A percentile compares a stretch with the other conserved stretches of the same genome.
phyloP scores from a whole-genome alignment of 2,888 invertebrate species.

The Calameuta filiformis region DNA sequence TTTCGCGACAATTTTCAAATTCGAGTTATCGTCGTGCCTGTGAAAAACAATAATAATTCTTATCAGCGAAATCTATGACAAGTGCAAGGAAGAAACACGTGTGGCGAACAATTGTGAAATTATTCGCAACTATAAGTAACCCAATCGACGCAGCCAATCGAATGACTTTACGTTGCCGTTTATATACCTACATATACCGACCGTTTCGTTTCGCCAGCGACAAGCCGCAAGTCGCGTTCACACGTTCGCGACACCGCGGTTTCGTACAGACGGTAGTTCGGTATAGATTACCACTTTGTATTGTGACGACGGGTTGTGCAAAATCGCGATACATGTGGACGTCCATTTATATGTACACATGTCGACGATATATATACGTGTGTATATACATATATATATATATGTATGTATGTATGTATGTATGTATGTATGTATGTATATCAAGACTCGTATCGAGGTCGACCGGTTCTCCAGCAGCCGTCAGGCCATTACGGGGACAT shows the following conservation, averaged over 20 bases:
- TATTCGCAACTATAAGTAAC: too few relatives aligned
- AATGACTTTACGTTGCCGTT: too few relatives aligned
- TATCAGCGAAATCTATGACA: too few relatives aligned
- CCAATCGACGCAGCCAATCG: too few relatives aligned
- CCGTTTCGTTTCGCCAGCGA: slow-evolving; percentile 17
- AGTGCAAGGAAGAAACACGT: background rate
- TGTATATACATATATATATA: slow-evolving; percentile 34
- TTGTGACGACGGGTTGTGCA: slow-evolving; percentile 31
- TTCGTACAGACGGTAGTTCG: background rate
- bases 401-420: slow-evolving; percentile 38
- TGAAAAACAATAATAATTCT: too few relatives aligned
- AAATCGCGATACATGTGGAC: slow-evolving; percentile 31
- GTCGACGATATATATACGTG: background rate
- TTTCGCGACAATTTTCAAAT: too few relatives aligned
- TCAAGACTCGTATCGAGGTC: slow-evolving; percentile 59
- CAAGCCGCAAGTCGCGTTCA: slow-evolving; percentile 25
- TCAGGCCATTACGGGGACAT: slow-evolving; percentile 59
- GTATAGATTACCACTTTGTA: background rate
- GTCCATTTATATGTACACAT: background rate
- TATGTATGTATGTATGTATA: slow-evolving; percentile 40
- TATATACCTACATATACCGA: background rate
- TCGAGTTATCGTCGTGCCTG: too few relatives aligned
- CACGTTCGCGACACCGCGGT: slow-evolving; percentile 12
- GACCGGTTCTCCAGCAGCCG: slow-evolving; percentile 62
- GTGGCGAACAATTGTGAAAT: background rate